A percentile compares a stretch with the other conserved stretches of the same genome.
Evolutionary conservation across 2,797 vertebrate genomes (phyloP).

Genomic region (Helicolenus hilgendorfi): DNA sequence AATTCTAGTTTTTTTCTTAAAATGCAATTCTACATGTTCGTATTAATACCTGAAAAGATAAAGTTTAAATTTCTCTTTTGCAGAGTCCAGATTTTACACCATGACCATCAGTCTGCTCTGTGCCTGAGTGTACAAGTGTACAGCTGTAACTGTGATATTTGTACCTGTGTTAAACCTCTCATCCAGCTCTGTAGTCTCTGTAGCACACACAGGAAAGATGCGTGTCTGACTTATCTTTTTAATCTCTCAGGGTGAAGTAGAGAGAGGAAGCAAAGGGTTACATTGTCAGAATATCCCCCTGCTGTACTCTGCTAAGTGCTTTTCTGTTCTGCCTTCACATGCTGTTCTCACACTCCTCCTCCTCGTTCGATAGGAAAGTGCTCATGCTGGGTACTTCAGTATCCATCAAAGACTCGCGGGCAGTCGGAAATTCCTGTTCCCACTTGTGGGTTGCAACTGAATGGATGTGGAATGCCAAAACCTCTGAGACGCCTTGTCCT

Average conservation of each 20-base stretch:
- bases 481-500: neutral
- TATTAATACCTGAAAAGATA: neutral
- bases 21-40: neutral
- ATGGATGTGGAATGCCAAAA: neutral
- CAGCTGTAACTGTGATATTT: neutral
- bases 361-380: neutral
- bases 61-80: neutral
- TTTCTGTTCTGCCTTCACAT: neutral
- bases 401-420: neutral
- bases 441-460: neutral
- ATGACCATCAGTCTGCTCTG: too few relatives aligned
- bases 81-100: neutral
- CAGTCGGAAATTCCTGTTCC: conserved; percentile 13
- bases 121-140: neutral
- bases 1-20: too few relatives aligned
- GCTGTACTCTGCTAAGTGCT: neutral
- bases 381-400: neutral
- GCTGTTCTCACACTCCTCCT: conserved; percentile 3
- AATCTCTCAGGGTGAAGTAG: neutral
- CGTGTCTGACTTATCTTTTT: neutral
- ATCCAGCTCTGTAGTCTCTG: neutral
- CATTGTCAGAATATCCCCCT: neutral
- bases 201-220: neutral
- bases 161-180: neutral
- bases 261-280: neutral